Percentiles rank a stretch among this genome's conserved stretches.
Conservation (phyloP, 2,888 invertebrate species). For the Synergus gifuensis region DNA sequence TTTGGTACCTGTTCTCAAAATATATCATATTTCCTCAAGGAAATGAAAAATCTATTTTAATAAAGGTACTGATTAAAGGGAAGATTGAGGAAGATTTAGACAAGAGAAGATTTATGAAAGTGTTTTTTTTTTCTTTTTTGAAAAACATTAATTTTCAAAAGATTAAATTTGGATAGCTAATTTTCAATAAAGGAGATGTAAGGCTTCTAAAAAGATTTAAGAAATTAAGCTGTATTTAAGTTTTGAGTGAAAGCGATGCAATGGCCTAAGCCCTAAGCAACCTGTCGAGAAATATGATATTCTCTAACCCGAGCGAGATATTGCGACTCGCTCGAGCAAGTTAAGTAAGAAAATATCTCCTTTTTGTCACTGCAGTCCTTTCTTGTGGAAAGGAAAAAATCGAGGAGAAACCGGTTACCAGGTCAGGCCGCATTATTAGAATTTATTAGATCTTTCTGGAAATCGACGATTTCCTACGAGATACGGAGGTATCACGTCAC, state of each 20-base stretch:
- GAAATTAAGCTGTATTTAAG: constrained; percentile 21
- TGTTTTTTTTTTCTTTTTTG: background rate
- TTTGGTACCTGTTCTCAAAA: background rate
- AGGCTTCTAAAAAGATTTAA: background rate
- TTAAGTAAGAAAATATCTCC: constrained; percentile 5
- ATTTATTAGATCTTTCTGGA: constrained; percentile 30
- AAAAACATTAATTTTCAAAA: background rate
- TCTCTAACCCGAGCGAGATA: background rate
- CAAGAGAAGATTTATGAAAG: background rate
- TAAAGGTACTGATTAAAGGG: background rate
- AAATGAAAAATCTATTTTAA: background rate
- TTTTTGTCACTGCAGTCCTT: background rate
- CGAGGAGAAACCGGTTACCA: background rate
- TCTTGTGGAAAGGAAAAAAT: background rate
- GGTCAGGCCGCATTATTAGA: constrained; percentile 25
- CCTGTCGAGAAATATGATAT: constrained; percentile 29
- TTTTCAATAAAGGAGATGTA: background rate
- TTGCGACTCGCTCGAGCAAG: constrained; percentile 8
- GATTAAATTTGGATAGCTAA: background rate
- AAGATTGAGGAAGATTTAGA: background rate
- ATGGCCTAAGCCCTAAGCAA: background rate
- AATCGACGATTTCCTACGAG: background rate
- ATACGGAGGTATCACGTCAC: constrained; percentile 2
- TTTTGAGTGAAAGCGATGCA: constrained; percentile 27
- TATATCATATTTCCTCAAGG: background rate